Evolutionary conservation across 2,113 vertebrate genomes (phyloP).

Genomic region (Mus musculus): GRCm39 chr3:107115001-107115500

Average conservation of each 20-base stretch:
- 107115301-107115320: accelerated
- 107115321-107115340: neutral
- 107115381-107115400: constrained; percentile 62
- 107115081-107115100: neutral
- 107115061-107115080: neutral
- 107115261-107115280: neutral
- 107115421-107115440: constrained; percentile 83
- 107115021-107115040: neutral
- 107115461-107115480: constrained; percentile 51
- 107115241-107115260: accelerated
- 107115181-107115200: neutral
- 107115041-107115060: neutral
- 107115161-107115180: neutral
- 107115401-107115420: constrained; percentile 78
- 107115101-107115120: neutral
- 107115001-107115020: neutral
- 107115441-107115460: constrained; percentile 77
- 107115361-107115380: constrained; percentile 6
- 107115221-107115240: neutral
- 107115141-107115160: neutral
- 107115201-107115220: too few species aligned
- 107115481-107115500: constrained; percentile 72
- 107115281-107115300: neutral
- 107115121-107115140: accelerated
- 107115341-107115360: neutral